Conservation (phyloP, 2,888 invertebrate species). For the Lamellibrachia satsuma region DNA sequence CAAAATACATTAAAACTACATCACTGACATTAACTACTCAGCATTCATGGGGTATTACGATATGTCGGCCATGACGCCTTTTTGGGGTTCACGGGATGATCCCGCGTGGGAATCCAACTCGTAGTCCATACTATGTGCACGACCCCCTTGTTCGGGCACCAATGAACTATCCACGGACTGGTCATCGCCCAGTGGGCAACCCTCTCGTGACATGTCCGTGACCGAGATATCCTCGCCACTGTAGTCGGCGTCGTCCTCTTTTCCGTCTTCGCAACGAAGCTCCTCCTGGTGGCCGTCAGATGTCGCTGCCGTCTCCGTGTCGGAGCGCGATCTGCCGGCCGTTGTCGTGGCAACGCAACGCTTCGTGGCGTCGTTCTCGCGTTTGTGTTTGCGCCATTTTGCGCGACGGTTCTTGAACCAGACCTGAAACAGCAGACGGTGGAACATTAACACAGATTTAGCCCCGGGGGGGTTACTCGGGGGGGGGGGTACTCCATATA, state of each 20-base stretch:
- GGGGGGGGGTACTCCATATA: too few species aligned
- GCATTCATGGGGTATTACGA: neutral
- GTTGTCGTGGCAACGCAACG: neutral
- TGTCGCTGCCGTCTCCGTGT: slow-evolving; percentile 4
- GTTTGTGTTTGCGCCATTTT: slow-evolving; percentile 3
- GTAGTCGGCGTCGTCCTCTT: neutral
- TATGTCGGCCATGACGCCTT: neutral
- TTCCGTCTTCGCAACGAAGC: neutral
- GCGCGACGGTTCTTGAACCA: slow-evolving; percentile 6
- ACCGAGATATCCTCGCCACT: neutral
- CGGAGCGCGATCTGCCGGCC: slow-evolving; percentile 17
- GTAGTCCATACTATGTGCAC: neutral
- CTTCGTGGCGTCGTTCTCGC: neutral
- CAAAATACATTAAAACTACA: neutral
- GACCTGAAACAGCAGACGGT: neutral
- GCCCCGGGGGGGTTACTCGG: too few species aligned
- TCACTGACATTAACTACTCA: neutral
- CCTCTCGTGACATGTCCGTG: neutral
- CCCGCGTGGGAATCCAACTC: neutral
- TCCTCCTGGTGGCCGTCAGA: neutral
- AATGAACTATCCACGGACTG: neutral
- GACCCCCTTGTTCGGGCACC: neutral
- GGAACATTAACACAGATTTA: neutral
- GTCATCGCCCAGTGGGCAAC: neutral
- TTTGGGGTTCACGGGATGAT: neutral